A percentile compares a stretch with the other conserved stretches of the same genome.
Conservation (phyloP, 1,140 invertebrate genomes). For the Magallana angulata region DNA sequence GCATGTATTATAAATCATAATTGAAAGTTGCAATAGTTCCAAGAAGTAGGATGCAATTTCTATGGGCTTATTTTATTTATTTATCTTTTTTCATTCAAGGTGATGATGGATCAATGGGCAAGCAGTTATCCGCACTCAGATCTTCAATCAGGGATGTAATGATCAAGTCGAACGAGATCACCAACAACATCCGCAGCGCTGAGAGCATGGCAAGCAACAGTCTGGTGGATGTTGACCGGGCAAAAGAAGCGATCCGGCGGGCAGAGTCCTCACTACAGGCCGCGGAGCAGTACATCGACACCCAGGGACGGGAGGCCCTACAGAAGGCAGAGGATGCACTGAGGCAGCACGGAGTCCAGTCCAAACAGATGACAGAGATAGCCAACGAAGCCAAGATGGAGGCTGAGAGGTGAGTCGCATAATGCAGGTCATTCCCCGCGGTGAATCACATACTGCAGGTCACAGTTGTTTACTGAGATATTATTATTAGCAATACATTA, state of each 20-base stretch:
- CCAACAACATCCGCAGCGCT: conserved; percentile 63
- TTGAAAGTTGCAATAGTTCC: too few relatives aligned
- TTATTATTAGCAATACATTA: too few relatives aligned
- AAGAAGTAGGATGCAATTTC: too few relatives aligned
- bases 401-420: conserved; percentile 34
- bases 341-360: conserved; percentile 92
- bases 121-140: conserved; percentile 67
- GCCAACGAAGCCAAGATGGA: conserved; percentile 88
- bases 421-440: not conserved
- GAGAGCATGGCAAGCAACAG: conserved; percentile 60
- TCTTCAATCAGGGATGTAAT: conserved; percentile 69
- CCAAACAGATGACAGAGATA: conserved; percentile 92
- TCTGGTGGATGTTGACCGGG: conserved; percentile 84
- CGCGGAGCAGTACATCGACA: conserved; percentile 85
- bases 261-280: conserved; percentile 85
- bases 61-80: too few relatives aligned
- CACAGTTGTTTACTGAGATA: too few relatives aligned
- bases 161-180: conserved; percentile 66
- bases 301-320: conserved; percentile 89
- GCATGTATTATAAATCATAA: too few relatives aligned
- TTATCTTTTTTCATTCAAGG: conserved; percentile 58
- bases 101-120: conserved; percentile 71
- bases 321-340: conserved; percentile 90
- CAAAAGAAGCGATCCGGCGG: conserved; percentile 86
- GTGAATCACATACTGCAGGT: not conserved